Evolutionary conservation across 1,140 invertebrate genomes (phyloP).

Genomic region (Diprion similis): DNA sequence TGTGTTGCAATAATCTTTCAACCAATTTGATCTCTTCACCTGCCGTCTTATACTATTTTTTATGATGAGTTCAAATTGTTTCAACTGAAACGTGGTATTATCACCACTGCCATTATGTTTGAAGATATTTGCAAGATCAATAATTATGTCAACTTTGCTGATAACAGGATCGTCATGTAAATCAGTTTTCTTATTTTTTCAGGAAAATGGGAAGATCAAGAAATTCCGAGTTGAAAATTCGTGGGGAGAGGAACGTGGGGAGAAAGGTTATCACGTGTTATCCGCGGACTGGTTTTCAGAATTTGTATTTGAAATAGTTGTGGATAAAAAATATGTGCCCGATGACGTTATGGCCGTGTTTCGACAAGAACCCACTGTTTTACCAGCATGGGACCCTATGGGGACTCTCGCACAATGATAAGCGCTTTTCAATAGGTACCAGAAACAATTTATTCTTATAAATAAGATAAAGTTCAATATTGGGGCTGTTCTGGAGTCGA

Average conservation of each 20-base stretch:
- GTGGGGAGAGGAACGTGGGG: constrained; percentile 87
- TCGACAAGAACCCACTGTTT: constrained; percentile 74
- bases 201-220: constrained; percentile 70
- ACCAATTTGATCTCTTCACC: too few species aligned
- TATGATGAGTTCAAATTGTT: too few species aligned
- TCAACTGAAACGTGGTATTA: background rate
- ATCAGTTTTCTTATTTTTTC: constrained; percentile 37
- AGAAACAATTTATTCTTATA: background rate
- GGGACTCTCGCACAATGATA: constrained; percentile 76
- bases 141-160: constrained; percentile 9
- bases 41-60: too few species aligned
- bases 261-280: constrained; percentile 87
- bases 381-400: constrained; percentile 95
- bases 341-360: constrained; percentile 78
- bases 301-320: constrained; percentile 88
- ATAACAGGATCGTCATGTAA: too few species aligned
- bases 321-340: constrained; percentile 85
- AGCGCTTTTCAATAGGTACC: background rate
- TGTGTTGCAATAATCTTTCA: too few species aligned
- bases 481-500: background rate
- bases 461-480: background rate
- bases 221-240: constrained; percentile 91
- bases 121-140: too few species aligned
- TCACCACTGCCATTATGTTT: background rate
- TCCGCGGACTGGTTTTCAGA: constrained; percentile 87